A percentile compares a stretch with the other conserved stretches of the same genome.
Conservation (phyloP, 1,140 invertebrate species). For the Aphelenchoides besseyi region DNA sequence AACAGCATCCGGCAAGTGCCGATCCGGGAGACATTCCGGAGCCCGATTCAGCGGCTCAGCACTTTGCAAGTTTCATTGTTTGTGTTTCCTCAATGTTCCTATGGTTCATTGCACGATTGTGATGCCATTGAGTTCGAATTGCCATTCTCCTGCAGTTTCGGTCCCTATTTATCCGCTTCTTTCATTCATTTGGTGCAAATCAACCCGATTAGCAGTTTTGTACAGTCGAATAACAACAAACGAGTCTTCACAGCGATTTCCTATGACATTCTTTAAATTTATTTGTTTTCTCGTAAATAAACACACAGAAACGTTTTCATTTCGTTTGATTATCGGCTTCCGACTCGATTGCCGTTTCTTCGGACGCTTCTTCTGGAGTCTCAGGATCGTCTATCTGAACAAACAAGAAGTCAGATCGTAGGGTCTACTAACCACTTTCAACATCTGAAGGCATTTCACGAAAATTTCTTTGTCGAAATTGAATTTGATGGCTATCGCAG, state of each 20-base stretch:
- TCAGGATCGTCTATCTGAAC: neutral
- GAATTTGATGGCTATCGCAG: neutral
- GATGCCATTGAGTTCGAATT: too few relatives aligned
- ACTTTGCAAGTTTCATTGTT: neutral
- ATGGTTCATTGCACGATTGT: neutral
- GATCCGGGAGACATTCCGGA: slow-evolving; percentile 13
- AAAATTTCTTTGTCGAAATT: neutral
- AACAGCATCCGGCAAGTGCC: slow-evolving; percentile 7
- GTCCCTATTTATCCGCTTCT: neutral
- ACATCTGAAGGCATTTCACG: too few relatives aligned
- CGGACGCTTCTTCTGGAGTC: neutral
- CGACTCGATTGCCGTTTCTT: neutral
- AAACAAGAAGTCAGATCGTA: too few relatives aligned
- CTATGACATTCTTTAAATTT: too few relatives aligned
- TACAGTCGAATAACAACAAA: too few relatives aligned
- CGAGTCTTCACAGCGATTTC: too few relatives aligned
- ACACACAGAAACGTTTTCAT: too few relatives aligned
- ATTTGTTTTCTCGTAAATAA: too few relatives aligned
- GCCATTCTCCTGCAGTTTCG: neutral
- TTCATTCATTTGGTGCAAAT: neutral
- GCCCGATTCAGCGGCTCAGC: slow-evolving; percentile 9
- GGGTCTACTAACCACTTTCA: too few relatives aligned
- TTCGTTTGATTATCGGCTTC: too few relatives aligned
- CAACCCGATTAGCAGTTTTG: neutral
- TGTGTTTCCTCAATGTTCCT: neutral